A percentile compares a stretch with the other conserved stretches of the same genome.
These are phyloP conservation scores for Trichopoda pennipes DNA, from an alignment of 2,888 invertebrate genomes.

Conservation along the genomic window DNA sequence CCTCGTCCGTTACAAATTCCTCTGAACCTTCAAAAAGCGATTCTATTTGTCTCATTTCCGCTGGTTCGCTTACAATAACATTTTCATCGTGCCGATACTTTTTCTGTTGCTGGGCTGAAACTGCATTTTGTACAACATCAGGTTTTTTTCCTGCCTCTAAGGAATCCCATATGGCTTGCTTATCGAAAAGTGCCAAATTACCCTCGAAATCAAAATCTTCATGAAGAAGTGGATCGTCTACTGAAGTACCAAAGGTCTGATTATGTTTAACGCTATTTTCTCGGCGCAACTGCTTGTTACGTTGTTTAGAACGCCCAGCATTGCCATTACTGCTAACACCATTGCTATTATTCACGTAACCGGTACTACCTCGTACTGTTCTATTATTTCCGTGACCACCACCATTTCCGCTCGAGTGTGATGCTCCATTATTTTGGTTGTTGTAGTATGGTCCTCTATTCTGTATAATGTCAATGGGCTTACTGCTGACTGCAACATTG, in stretches of 20 bases:
- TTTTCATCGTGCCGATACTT: constrained; percentile 93
- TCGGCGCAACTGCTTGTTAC: constrained; percentile 75
- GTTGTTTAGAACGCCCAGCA: constrained; percentile 65
- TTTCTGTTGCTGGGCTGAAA: constrained; percentile 70
- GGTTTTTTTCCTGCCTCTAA: constrained; percentile 83
- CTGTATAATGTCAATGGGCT: constrained; percentile 78
- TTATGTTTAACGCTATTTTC: constrained; percentile 77
- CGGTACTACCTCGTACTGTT: constrained; percentile 25
- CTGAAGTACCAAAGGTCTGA: constrained; percentile 79
- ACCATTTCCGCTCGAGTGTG: constrained; percentile 66
- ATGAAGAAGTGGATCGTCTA: constrained; percentile 79
- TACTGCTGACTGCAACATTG: constrained; percentile 72
- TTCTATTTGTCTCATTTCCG: constrained; percentile 86
- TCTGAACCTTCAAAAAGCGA: constrained; percentile 80
- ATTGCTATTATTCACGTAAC: constrained; percentile 53
- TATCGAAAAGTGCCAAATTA: constrained; percentile 94
- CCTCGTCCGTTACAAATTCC: constrained; percentile 84
- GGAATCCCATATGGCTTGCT: constrained; percentile 89
- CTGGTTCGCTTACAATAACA: constrained; percentile 86
- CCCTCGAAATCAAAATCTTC: constrained; percentile 97
- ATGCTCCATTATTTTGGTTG: constrained; percentile 66
- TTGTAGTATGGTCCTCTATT: constrained; percentile 57
- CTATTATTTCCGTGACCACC: constrained; percentile 65
- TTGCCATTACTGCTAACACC: constrained; percentile 61
- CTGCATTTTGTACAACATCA: constrained; percentile 82